phyloP scores from a whole-genome alignment of 1,140 invertebrate genomes.

The Kradibia gibbosae region DNA sequence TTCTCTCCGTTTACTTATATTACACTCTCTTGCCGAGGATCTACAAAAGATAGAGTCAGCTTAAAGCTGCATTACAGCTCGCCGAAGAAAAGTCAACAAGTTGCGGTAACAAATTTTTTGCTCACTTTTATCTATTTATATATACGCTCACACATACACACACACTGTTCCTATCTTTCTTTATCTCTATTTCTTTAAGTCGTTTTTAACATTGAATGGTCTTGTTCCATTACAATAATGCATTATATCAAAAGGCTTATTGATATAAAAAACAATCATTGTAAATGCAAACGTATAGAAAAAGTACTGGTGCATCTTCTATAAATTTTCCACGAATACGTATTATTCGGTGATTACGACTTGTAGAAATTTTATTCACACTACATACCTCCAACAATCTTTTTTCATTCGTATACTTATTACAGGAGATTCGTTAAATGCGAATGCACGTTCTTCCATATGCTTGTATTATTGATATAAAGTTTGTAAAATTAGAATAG shows the following conservation, averaged over 20 bases:
- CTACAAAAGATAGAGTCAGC: constrained; percentile 19
- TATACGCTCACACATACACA: background rate
- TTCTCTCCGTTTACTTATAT: background rate
- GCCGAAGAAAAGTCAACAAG: constrained; percentile 39
- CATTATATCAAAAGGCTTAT: no score
- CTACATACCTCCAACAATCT: background rate
- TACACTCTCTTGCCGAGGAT: background rate
- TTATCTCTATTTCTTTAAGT: background rate
- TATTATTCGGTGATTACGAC: background rate
- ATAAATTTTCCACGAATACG: background rate
- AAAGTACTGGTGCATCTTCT: background rate
- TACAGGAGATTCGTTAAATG: background rate
- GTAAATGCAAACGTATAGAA: background rate
- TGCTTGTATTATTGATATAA: background rate
- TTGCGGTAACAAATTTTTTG: constrained; percentile 46
- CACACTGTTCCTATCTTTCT: background rate
- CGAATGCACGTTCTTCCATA: background rate
- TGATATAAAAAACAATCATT: background rate
- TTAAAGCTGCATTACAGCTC: constrained; percentile 39
- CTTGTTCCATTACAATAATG: background rate
- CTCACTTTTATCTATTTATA: constrained; percentile 41
- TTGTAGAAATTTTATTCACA: constrained; percentile 22
- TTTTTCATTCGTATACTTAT: background rate
- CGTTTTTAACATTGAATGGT: background rate
- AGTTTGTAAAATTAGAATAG: constrained; percentile 22